A percentile compares a stretch with the other conserved stretches of the same genome.
These are phyloP conservation scores for Acridotheres tristis DNA, from an alignment of 2,797 vertebrate species.

Conservation along the genomic window DNA sequence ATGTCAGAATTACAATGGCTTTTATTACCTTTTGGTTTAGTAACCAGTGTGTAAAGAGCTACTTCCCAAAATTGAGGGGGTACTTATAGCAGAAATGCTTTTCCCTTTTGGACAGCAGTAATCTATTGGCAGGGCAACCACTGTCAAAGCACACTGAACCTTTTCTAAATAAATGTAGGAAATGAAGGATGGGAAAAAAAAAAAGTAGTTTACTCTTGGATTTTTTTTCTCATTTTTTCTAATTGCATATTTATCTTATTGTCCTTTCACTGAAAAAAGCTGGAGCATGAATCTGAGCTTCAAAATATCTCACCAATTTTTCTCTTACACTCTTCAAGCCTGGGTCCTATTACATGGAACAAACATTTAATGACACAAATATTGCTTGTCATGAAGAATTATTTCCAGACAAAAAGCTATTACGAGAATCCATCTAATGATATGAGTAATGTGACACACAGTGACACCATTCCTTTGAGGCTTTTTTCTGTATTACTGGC, in stretches of 20 bases:
- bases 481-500: neutral
- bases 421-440: neutral
- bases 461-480: neutral
- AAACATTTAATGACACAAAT: slow-evolving; percentile 21
- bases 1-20: neutral
- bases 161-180: neutral
- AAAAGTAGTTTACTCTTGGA: neutral
- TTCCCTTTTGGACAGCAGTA: neutral
- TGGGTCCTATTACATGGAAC: neutral
- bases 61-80: neutral
- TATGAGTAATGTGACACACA: neutral
- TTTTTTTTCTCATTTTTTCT: neutral
- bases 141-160: neutral
- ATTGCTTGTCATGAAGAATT: neutral
- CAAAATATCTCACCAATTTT: neutral
- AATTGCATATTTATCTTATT: neutral
- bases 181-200: neutral
- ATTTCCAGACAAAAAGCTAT: neutral
- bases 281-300: neutral
- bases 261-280: neutral
- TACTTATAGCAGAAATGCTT: neutral
- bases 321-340: neutral
- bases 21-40: neutral
- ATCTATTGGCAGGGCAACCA: neutral
- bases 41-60: neutral